phyloP scores from a whole-genome alignment of 2,797 vertebrate species.

The Hippopotamyrus pictus region DNA sequence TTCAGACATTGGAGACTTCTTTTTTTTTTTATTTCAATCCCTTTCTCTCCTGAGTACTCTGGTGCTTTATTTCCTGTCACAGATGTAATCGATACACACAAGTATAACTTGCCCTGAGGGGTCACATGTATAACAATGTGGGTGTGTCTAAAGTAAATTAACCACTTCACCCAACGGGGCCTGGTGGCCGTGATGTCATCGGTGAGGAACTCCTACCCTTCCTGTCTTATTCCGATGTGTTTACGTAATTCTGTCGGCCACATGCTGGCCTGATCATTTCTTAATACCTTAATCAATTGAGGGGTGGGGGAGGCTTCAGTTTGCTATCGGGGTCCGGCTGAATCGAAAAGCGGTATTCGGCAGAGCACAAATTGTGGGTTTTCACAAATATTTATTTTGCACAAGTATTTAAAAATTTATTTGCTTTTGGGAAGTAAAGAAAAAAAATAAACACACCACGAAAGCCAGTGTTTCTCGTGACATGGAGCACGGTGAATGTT shows the following conservation, averaged over 20 bases:
- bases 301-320: background rate
- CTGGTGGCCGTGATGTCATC: constrained; percentile 65
- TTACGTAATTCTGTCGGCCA: background rate
- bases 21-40: background rate
- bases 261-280: background rate
- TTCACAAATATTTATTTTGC: background rate
- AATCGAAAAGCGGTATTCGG: background rate
- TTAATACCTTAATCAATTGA: background rate
- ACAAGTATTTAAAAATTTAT: background rate
- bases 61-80: background rate
- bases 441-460: background rate
- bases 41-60: background rate
- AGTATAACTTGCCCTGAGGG: background rate
- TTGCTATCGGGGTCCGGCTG: background rate
- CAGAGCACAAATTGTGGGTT: background rate
- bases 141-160: background rate
- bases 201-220: constrained; percentile 52
- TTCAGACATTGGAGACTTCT: background rate
- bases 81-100: background rate
- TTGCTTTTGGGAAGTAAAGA: background rate
- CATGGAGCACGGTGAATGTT: background rate
- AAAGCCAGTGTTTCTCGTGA: background rate
- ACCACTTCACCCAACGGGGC: constrained; percentile 42
- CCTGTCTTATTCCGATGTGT: constrained; percentile 10
- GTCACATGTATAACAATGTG: background rate